Conservation (phyloP, 2,888 invertebrate species). For the Apodemia duryi region DNA sequence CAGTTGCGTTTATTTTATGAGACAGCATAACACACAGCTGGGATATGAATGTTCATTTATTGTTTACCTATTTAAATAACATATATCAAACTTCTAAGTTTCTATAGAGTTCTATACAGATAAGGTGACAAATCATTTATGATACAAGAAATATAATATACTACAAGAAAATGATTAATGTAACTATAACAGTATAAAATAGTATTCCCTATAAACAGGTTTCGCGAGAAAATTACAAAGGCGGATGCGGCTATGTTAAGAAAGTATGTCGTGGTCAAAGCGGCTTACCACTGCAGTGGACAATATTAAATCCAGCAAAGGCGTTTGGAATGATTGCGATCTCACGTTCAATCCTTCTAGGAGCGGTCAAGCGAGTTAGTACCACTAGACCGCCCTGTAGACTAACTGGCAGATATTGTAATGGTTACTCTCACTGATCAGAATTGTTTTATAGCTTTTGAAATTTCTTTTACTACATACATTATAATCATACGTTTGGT, state of each 20-base stretch:
- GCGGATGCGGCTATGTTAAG: conserved; percentile 61
- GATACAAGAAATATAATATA: too few species aligned
- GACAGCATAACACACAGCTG: too few species aligned
- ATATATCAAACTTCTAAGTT: too few species aligned
- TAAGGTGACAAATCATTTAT: too few species aligned
- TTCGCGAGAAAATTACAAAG: conserved; percentile 44
- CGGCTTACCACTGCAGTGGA: conserved; percentile 39
- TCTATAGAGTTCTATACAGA: too few species aligned
- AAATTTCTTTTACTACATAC: background rate
- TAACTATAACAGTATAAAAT: conserved; percentile 36
- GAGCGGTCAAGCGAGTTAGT: conserved; percentile 23
- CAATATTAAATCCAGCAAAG: conserved; percentile 46
- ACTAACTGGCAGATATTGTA: conserved; percentile 8
- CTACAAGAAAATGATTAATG: conserved; percentile 18
- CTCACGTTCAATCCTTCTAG: conserved; percentile 45
- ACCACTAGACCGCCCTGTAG: conserved; percentile 9
- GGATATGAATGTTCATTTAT: too few species aligned
- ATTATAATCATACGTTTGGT: too few species aligned
- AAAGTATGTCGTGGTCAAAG: conserved; percentile 62
- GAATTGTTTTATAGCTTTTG: conserved; percentile 2
- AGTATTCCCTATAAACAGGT: conserved; percentile 50
- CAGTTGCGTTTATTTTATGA: too few species aligned
- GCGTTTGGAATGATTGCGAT: conserved; percentile 45
- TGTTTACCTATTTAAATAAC: too few species aligned
- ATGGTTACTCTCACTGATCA: background rate